A percentile compares a stretch with the other conserved stretches of the same genome.
Conservation (phyloP, 2,888 invertebrate species). For the Philonicus albiceps region DNA sequence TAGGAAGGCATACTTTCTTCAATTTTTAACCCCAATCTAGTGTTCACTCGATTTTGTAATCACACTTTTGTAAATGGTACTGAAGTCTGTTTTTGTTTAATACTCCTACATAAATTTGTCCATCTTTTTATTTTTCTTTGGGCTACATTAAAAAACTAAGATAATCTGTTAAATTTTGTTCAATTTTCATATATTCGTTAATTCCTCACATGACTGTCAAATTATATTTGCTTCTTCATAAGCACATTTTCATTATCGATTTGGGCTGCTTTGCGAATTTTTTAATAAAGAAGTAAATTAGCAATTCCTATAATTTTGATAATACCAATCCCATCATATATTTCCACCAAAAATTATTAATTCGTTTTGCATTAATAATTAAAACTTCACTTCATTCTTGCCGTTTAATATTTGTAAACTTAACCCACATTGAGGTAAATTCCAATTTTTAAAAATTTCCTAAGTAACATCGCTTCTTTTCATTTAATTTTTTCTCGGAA, state of each 20-base stretch:
- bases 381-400: neutral
- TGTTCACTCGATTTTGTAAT: slow-evolving; percentile 11
- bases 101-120: neutral
- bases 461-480: neutral
- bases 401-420: neutral
- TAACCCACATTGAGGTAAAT: neutral
- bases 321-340: too few relatives aligned
- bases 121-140: neutral
- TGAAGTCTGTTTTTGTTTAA: neutral
- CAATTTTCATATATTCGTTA: neutral
- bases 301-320: neutral
- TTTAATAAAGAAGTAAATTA: neutral
- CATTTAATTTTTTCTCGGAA: neutral
- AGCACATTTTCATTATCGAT: neutral
- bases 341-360: neutral
- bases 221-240: neutral
- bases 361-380: neutral
- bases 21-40: neutral
- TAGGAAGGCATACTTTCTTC: neutral
- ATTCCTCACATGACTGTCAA: neutral
- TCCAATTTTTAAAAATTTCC: neutral
- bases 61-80: neutral
- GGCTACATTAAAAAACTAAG: neutral
- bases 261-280: too few relatives aligned
- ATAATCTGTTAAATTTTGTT: neutral